Conservation (phyloP, 2,797 vertebrate genomes). For the Sternotherus odoratus region DNA sequence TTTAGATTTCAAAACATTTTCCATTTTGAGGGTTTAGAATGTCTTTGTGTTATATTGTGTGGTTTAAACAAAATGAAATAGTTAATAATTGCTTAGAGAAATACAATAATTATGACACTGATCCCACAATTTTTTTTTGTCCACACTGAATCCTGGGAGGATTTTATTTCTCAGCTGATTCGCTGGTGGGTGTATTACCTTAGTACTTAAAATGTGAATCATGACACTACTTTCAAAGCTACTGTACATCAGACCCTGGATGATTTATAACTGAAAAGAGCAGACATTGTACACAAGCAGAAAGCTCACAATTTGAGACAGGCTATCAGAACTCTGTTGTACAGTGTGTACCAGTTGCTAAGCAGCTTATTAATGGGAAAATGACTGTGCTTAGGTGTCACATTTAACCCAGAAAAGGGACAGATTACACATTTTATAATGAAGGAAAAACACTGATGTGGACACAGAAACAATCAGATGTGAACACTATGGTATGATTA, state of each 20-base stretch:
- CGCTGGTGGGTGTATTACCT: not conserved
- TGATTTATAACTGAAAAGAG: not conserved
- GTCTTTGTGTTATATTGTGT: not conserved
- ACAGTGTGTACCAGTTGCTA: too few species aligned
- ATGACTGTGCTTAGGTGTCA: too few species aligned
- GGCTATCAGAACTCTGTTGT: too few species aligned
- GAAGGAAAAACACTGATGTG: too few species aligned
- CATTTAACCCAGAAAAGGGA: too few species aligned
- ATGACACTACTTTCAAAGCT: not conserved
- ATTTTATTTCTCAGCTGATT: not conserved
- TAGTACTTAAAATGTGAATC: not conserved
- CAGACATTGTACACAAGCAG: too few species aligned
- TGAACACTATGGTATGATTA: too few species aligned
- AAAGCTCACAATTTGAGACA: too few species aligned
- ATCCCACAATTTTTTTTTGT: not conserved
- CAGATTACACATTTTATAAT: too few species aligned
- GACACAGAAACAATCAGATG: too few species aligned
- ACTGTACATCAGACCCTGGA: not conserved
- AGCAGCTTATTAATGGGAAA: too few species aligned
- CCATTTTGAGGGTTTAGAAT: not conserved
- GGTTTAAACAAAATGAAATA: not conserved
- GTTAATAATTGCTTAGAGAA: not conserved
- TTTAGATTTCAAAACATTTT: rapidly evolving
- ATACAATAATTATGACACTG: rapidly evolving
- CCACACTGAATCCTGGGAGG: not conserved